Conservation (phyloP, 2,797 vertebrate species). For the Lagocephalus sceleratus region DNA sequence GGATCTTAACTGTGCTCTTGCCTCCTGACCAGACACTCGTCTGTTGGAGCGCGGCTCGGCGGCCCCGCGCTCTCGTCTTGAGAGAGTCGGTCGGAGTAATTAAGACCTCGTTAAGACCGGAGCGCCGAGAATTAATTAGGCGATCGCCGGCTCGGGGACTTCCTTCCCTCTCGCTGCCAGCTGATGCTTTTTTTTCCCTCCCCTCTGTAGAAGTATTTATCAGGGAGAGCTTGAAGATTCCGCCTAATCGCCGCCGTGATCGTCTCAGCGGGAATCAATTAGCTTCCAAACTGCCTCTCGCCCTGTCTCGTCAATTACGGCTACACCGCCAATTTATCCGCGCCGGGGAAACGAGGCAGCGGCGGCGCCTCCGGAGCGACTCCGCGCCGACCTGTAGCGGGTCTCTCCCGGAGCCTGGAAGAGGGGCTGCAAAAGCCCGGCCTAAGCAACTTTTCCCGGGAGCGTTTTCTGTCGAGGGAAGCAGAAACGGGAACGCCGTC, state of each 20-base stretch:
- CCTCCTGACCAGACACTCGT: conserved; percentile 63
- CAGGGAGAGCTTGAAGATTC: conserved; percentile 32
- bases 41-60: conserved; percentile 33
- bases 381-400: neutral
- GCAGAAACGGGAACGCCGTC: conserved; percentile 26
- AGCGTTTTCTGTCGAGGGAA: conserved; percentile 9
- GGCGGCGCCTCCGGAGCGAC: conserved; percentile 1
- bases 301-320: conserved; percentile 48
- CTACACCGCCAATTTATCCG: conserved; percentile 45
- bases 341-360: conserved; percentile 9
- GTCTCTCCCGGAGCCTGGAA: neutral
- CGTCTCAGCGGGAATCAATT: conserved; percentile 65
- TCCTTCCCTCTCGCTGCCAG: conserved; percentile 34
- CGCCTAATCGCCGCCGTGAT: conserved; percentile 20
- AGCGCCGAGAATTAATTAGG: conserved; percentile 66
- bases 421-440: neutral
- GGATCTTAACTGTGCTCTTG: conserved; percentile 53
- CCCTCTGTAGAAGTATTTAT: conserved; percentile 25
- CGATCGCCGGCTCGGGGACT: conserved; percentile 41
- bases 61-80: conserved; percentile 53
- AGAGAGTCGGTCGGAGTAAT: conserved; percentile 70
- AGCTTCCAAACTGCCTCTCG: conserved; percentile 32
- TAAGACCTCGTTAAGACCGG: conserved; percentile 67
- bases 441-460: no score
- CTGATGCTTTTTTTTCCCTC: conserved; percentile 10